Base-by-base conservation (phyloP, 2,888 invertebrate species). In the Auanema freiburgensis region DNA sequence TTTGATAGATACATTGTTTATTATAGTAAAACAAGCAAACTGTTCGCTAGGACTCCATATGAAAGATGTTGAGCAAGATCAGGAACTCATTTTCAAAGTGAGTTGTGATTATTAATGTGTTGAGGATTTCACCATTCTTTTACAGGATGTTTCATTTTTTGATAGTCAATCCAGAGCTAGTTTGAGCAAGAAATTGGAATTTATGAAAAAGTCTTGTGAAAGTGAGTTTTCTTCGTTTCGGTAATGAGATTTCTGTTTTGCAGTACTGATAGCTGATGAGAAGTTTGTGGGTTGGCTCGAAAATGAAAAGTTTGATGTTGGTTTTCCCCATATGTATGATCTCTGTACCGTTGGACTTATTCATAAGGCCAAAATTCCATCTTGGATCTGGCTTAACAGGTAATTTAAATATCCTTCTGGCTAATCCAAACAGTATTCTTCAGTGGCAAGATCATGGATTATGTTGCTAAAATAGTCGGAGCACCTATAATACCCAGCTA, bases 311-410 rank as follows among this genome's bases (percentile, higher is more conserved):
- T 79, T 78, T 60, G 80, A 80, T 59, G 50, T 80, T 1, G 78
- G 76, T 25, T 76, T 78, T 55, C 62, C 77, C 1, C 75, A 80
- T 60, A 72, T 76, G 59, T 77, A 74, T 55, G 67, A 71, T 14
- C 57, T 66, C 23, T 80, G 80, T 42, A 72, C 78, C 5, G 65
- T 79, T 43, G 80, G 80, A 42, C 58, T 79, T 10, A 75, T 78
- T 50, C 74, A 77, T 56, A 40, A 42, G 6, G 75, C 75, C 5
- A 68, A 74, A 50, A 79, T 79, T 50, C 76, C 76, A 1, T 71
- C 77, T 16, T 79, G 75, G 75, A 72, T 79, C n/a, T 79, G 79
- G 79, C 49, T 79, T 50, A 72, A 77, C 66, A 72, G 67, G 71
- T 58, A 11, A 12, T 56, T 52, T 8, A n/a, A 23, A 52, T 11